A percentile compares a stretch with the other conserved stretches of the same genome.
Conservation (phyloP, 2,888 invertebrate genomes). For the Acanthosepion pharaonis region DNA sequence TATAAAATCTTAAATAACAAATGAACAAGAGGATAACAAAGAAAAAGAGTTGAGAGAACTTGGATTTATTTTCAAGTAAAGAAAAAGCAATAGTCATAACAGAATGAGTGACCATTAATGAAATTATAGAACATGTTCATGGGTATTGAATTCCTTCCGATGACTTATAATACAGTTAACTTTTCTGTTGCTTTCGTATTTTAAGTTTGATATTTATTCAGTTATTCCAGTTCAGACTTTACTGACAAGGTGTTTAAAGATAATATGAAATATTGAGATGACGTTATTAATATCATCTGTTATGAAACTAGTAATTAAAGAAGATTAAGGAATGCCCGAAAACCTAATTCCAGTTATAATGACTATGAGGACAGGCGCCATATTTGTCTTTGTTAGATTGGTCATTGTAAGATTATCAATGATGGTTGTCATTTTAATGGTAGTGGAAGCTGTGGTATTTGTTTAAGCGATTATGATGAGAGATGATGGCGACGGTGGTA, state of each 20-base stretch:
- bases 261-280: not conserved
- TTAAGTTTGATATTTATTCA: not conserved
- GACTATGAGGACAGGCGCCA: not conserved
- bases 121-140: too few species aligned
- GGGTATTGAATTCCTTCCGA: too few species aligned
- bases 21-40: too few species aligned
- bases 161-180: too few species aligned
- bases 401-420: not conserved
- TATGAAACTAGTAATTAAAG: not conserved
- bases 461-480: not conserved
- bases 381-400: not conserved
- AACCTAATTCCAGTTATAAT: not conserved
- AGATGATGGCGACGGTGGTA: not conserved
- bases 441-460: not conserved
- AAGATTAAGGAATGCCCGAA: not conserved
- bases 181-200: not conserved
- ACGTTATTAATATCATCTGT: not conserved
- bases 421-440: not conserved
- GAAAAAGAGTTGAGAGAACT: too few species aligned
- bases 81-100: too few species aligned
- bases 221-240: not conserved
- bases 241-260: not conserved
- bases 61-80: too few species aligned
- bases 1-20: too few species aligned
- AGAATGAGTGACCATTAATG: too few species aligned